phyloP scores from a whole-genome alignment of 2,113 vertebrate genomes.

The Stegostoma tigrinum region DNA sequence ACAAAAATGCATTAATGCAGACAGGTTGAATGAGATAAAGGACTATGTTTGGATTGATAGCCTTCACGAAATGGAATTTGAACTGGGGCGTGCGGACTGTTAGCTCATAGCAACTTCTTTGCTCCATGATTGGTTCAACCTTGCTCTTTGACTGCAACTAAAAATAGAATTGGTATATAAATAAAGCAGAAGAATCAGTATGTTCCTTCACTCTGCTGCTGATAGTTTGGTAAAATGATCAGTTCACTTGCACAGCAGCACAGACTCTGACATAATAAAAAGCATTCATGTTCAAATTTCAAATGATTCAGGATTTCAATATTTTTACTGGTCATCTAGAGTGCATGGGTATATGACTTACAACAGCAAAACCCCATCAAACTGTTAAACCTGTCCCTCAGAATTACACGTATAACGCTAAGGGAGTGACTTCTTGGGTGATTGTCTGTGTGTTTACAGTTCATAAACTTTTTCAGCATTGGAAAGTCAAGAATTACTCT shows the following conservation, averaged over 20 bases:
- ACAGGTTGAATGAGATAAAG: background rate
- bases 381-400: background rate
- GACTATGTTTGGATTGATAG: background rate
- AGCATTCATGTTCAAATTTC: background rate
- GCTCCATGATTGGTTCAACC: background rate
- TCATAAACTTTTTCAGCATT: background rate
- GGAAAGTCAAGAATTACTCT: background rate
- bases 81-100: background rate
- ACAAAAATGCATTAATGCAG: background rate
- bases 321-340: background rate
- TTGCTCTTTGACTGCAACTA: constrained; percentile 8
- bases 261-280: background rate
- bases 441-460: background rate
- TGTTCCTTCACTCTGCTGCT: background rate
- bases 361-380: background rate
- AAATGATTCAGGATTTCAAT: background rate
- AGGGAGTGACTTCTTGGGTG: background rate
- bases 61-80: constrained; percentile 27
- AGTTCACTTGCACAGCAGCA: background rate
- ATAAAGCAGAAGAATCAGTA: background rate
- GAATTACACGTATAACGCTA: background rate
- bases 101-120: background rate
- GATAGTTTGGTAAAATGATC: background rate
- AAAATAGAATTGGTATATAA: constrained; percentile 35
- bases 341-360: background rate